A percentile compares a stretch with the other conserved stretches of the same genome.
Evolutionary conservation across 2,113 vertebrate genomes (phyloP).

Genomic region (Sander vitreus): DNA sequence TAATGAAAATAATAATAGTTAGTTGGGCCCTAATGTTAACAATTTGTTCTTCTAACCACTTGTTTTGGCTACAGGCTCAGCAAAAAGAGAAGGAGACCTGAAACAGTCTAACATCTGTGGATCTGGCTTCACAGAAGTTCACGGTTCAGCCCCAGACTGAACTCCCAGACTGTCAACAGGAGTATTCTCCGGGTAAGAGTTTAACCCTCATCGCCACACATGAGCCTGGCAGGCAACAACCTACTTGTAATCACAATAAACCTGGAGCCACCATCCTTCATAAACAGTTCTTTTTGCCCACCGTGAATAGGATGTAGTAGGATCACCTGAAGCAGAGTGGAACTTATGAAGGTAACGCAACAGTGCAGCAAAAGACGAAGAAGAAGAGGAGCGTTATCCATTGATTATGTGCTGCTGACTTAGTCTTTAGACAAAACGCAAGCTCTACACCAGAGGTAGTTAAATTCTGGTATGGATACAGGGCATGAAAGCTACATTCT

Average conservation of each 20-base stretch:
- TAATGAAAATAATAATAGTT: no score
- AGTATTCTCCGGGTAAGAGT: not conserved
- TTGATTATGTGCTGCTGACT: conserved; percentile 30
- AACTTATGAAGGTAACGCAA: not conserved
- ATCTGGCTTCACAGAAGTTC: conserved; percentile 2
- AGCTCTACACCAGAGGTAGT: not conserved
- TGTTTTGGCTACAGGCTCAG: conserved; percentile 25
- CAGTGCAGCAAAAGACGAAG: not conserved
- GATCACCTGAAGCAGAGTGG: not conserved
- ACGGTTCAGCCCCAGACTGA: conserved; percentile 14
- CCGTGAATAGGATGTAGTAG: not conserved
- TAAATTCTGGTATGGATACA: not conserved
- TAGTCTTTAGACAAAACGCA: not conserved
- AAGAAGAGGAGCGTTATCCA: not conserved
- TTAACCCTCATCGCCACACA: not conserved
- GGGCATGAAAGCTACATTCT: not conserved
- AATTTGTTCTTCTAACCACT: not conserved
- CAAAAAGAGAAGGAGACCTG: not conserved
- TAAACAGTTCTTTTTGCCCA: not conserved
- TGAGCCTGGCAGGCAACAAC: not conserved
- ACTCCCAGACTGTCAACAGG: conserved; percentile 17
- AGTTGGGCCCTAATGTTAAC: not conserved
- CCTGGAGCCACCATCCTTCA: not conserved
- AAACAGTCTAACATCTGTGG: conserved; percentile 21
- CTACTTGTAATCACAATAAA: not conserved